Percentiles rank a stretch among this genome's conserved stretches.
Conservation (phyloP, 2,888 invertebrate genomes). For the Plebejus argus region DNA sequence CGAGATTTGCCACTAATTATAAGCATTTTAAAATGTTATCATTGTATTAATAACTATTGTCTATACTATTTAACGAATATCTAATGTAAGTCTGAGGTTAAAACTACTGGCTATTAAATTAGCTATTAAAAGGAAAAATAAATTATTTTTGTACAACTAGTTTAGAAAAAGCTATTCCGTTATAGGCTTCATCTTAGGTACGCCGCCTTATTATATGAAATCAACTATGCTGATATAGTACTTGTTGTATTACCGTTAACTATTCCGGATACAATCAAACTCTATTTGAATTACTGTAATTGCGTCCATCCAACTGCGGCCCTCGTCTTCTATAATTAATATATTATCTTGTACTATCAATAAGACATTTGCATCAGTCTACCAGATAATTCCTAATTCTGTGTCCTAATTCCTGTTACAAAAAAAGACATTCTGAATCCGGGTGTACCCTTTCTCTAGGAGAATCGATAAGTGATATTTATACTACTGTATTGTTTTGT, state of each 20-base stretch:
- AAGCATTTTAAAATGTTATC: too few relatives aligned
- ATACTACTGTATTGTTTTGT: too few relatives aligned
- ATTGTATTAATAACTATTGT: background rate
- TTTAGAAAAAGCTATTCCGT: background rate
- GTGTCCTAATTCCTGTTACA: too few relatives aligned
- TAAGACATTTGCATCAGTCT: background rate
- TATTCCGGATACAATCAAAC: conserved; percentile 21
- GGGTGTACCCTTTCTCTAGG: too few relatives aligned
- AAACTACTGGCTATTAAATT: too few relatives aligned
- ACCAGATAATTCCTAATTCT: too few relatives aligned
- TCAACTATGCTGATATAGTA: background rate
- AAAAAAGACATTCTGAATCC: too few relatives aligned
- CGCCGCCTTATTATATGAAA: conserved; percentile 1
- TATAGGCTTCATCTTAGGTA: background rate
- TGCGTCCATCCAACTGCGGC: background rate
- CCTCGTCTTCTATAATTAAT: background rate
- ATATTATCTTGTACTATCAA: background rate
- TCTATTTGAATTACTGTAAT: conserved; percentile 19
- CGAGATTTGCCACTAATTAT: background rate
- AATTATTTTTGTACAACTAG: too few relatives aligned
- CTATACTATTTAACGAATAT: background rate
- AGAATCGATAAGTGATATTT: too few relatives aligned
- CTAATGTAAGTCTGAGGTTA: too few relatives aligned
- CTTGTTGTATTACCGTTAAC: conserved; percentile 25
- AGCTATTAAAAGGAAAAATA: too few relatives aligned